These are phyloP conservation scores for Garra rufa DNA, from an alignment of 2,113 vertebrate genomes.

Conservation along the genomic window DNA sequence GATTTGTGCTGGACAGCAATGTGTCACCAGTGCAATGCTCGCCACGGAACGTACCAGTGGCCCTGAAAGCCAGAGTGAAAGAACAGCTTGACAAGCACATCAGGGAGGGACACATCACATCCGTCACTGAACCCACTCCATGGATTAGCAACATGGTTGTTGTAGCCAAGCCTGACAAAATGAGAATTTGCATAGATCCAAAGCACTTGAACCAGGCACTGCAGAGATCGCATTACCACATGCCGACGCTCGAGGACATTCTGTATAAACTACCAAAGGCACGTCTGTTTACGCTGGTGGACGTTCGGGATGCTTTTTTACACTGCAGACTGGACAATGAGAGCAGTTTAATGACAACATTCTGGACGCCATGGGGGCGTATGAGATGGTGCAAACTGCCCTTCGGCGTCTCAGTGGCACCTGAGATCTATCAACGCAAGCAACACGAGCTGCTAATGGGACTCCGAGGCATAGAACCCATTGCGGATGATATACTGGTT, in stretches of 20 bases:
- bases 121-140: slow-evolving; percentile 7
- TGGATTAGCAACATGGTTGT: slow-evolving; percentile 25
- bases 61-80: slow-evolving; percentile 12
- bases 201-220: neutral
- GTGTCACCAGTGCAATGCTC: neutral
- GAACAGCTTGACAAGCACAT: slow-evolving; percentile 5
- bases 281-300: too few species aligned
- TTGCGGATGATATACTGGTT: neutral
- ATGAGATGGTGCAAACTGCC: too few species aligned
- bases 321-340: too few species aligned
- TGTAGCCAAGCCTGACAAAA: neutral
- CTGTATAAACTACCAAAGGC: too few species aligned
- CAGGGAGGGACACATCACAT: slow-evolving; percentile 2
- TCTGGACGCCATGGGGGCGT: too few species aligned
- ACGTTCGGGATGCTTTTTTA: too few species aligned
- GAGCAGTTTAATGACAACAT: too few species aligned
- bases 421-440: neutral
- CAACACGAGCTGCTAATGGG: neutral
- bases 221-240: too few species aligned
- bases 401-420: too few species aligned
- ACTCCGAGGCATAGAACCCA: too few species aligned
- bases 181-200: neutral
- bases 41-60: neutral
- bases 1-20: neutral
- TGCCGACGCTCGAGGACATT: too few species aligned